phyloP scores from a whole-genome alignment of 2,113 vertebrate genomes.

The Archocentrus centrarchus region DNA sequence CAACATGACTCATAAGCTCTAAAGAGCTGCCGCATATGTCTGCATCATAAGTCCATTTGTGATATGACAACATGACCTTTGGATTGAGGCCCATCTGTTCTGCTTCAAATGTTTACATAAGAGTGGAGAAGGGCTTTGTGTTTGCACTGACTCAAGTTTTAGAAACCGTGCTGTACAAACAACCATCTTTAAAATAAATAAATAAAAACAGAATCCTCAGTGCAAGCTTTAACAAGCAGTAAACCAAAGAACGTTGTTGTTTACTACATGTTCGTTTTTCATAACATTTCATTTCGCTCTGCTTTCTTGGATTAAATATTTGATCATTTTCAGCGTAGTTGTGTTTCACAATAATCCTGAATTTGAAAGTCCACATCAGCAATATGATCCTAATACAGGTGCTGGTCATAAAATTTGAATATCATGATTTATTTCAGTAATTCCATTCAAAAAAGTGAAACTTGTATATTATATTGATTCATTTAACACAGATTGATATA shows the following conservation, averaged over 20 bases:
- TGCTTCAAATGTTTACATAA: constrained; percentile 52
- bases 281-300: not conserved
- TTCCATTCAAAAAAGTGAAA: no score
- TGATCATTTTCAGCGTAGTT: not conserved
- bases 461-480: no score
- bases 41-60: constrained; percentile 69
- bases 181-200: constrained; percentile 1
- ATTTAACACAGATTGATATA: no score
- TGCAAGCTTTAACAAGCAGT: not conserved
- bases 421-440: no score
- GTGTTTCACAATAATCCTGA: not conserved
- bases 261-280: not conserved
- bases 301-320: not conserved
- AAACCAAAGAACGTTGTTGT: not conserved
- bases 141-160: constrained; percentile 19
- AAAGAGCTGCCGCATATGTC: constrained; percentile 68
- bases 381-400: no score
- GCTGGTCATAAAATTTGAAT: no score
- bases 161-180: constrained; percentile 26
- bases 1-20: constrained; percentile 76
- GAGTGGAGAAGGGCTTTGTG: constrained; percentile 16
- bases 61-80: constrained; percentile 74
- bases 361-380: no score
- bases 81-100: constrained; percentile 67
- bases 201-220: not conserved